Evolutionary conservation across 1,140 invertebrate genomes (phyloP), one percentile per base, ranked within the genome.

Genomic region (Drosophila gunungcola): DNA sequence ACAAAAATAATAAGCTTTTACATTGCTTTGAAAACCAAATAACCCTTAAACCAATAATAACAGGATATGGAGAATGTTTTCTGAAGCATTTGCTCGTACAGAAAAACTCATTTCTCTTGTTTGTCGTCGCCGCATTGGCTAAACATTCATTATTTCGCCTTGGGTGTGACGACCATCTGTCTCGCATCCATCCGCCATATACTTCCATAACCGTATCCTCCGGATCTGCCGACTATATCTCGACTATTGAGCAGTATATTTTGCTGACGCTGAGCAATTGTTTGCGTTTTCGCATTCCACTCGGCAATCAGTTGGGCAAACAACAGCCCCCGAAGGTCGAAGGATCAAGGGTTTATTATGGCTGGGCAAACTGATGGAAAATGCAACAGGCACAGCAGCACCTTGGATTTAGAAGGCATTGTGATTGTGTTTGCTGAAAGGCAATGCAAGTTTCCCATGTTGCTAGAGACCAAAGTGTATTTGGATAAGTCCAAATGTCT

Each of bases 81-180:
- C 45, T 43, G 48, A 32, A 41, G 53, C 34, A 51, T 51, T 64
- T 52, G 36, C 48, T 41, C 43, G 39, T 38, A 45, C 27, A 56
- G 42, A 36, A 52, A 58, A 67, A 49, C 61, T 5, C 63, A 80
- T 81, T 76, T 72, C 53, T 67, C 65, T 57, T 67, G 46, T 73
- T 80, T 53, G 65, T 49, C 60, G 57, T 21, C 68, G 34, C 60
- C 41, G 53, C 49, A 43, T 56, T 46, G 39, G 57, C 67, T 77
- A 57, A 73, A 69, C 62, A 52, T 77, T 80, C 68, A 77, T 77
- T 82, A 68, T 61, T 63, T 73, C 64, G 39, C 39, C 10, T 61
- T 57, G 25, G 45, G 21, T 70, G 43, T 46, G 48, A 76, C 46
- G 65, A 41, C 62, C 76, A 77, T 82, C 69, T 56, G 78, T 64